Base-by-base conservation (phyloP, 1,140 invertebrate genomes). In the Drosophila santomea region DNA sequence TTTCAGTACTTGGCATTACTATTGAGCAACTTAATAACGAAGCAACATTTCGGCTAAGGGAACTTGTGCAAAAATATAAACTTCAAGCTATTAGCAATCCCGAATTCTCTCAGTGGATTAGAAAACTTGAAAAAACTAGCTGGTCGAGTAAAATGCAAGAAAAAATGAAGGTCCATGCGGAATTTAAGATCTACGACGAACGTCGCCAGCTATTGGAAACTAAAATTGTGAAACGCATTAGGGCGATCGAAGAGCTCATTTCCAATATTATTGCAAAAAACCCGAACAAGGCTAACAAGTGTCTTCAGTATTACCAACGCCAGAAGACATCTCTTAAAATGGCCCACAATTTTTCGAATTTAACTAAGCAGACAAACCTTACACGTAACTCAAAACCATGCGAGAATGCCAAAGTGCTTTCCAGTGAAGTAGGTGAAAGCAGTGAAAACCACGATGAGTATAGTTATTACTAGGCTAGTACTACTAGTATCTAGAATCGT, bases 51-150 rank as follows among this genome's bases (percentile, higher is more conserved):
- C 5, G 2, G 4, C 8, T 35, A 11, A 10, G 4, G 14, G 7
- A 11, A 10, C 28, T 50, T 11, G 48, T 50, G 48, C 7, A 50
- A 11, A 50, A 50, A 5, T 50, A 50, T 35, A 28, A 50, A 50
- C 14, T n/a, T 2, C 23, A 11, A 32, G n/a, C 48, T 8, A 1
- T 10, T 10, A 14, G 14, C 25, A 50, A 50, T 15, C 14, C 28
- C 2, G 48, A 50, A 15, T 50, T 50, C 1, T 35, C 28, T 3
- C 25, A 28, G 28, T 50, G 28, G 48, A 50, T 50, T 17, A 15
- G 32, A 6, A 35, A 50, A 48, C 23, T 48, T 2, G 23, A n/a
- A 3, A 48, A n/a, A 10, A 25, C 8, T 10, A 48, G 25, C 23
- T 28, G 3, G 14, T 6, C 5, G 11, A 48, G 25, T 4, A 7